Conservation (phyloP, 2,888 invertebrate species). For the Conus canariensis region DNA sequence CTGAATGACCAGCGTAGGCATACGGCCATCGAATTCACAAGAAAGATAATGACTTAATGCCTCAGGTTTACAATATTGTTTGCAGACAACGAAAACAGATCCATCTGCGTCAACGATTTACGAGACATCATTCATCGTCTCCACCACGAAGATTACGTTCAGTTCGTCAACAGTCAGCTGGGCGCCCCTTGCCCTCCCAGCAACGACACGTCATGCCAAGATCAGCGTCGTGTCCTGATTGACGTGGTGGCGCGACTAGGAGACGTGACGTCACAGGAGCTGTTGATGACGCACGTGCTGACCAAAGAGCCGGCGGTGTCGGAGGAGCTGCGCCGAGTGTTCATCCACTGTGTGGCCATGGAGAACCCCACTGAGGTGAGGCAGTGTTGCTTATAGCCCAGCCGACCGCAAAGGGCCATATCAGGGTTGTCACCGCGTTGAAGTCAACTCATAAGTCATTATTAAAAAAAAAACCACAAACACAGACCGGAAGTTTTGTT, state of each 20-base stretch:
- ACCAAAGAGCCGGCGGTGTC: constrained; percentile 26
- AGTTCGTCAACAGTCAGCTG: constrained; percentile 48
- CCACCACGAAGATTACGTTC: constrained; percentile 51
- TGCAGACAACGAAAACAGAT: constrained; percentile 57
- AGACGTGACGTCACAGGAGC: constrained; percentile 53
- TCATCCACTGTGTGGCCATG: constrained; percentile 50
- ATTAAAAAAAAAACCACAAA: too few relatives aligned
- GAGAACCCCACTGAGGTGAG: constrained; percentile 40
- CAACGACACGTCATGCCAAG: constrained; percentile 52
- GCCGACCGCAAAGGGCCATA: too few relatives aligned
- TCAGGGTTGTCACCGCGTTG: too few relatives aligned
- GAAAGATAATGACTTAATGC: too few relatives aligned
- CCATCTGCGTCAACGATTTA: constrained; percentile 58
- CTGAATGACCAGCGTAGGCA: too few relatives aligned
- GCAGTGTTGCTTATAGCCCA: too few relatives aligned
- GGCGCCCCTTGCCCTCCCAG: constrained; percentile 48
- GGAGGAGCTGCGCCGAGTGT: constrained; percentile 49
- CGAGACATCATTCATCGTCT: constrained; percentile 50
- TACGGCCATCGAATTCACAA: too few relatives aligned
- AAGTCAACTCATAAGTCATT: too few relatives aligned
- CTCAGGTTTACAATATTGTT: not conserved
- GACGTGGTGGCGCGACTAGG: constrained; percentile 58
- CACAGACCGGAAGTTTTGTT: too few relatives aligned
- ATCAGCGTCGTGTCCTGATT: constrained; percentile 56
- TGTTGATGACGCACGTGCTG: constrained; percentile 55